These are phyloP conservation scores for Stichodactyla mertensii DNA, from an alignment of 64 coral and sea anemone species.

Conservation along the genomic window DNA sequence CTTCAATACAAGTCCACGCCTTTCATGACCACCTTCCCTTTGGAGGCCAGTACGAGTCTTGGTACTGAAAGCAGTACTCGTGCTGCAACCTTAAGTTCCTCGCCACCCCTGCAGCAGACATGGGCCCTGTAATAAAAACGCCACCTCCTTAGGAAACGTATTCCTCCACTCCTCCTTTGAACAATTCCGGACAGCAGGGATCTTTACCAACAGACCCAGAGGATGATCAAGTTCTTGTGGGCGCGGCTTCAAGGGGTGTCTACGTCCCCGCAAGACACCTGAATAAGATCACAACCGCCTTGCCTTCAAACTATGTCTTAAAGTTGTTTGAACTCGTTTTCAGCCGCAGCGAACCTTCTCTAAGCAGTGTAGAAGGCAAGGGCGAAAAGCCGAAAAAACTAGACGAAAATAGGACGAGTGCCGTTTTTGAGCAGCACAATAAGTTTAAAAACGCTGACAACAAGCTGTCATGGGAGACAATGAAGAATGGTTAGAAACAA, in stretches of 20 bases:
- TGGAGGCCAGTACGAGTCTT: neutral
- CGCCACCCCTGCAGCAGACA: neutral
- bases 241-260: constrained; percentile 28
- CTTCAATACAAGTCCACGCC: neutral
- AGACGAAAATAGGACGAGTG: too few species aligned
- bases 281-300: constrained; percentile 14
- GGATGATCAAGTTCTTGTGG: constrained; percentile 9
- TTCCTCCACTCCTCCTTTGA: too few species aligned
- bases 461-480: constrained; percentile 3
- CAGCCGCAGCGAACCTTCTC: neutral
- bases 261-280: constrained; percentile 8
- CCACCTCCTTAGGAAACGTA: too few species aligned
- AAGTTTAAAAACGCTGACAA: constrained; percentile 9
- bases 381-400: neutral
- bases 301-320: constrained; percentile 11
- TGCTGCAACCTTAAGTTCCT: neutral
- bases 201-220: neutral
- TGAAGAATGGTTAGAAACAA: constrained; percentile 7
- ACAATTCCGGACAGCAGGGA: too few species aligned
- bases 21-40: neutral
- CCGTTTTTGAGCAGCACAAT: neutral
- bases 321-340: constrained; percentile 39
- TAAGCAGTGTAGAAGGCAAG: constrained; percentile 23
- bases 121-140: too few species aligned
- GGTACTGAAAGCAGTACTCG: neutral